Evolutionary conservation across 35 echinoderm and acorn worm genomes (phyloP).

Genomic region (Diadema setosum): DNA sequence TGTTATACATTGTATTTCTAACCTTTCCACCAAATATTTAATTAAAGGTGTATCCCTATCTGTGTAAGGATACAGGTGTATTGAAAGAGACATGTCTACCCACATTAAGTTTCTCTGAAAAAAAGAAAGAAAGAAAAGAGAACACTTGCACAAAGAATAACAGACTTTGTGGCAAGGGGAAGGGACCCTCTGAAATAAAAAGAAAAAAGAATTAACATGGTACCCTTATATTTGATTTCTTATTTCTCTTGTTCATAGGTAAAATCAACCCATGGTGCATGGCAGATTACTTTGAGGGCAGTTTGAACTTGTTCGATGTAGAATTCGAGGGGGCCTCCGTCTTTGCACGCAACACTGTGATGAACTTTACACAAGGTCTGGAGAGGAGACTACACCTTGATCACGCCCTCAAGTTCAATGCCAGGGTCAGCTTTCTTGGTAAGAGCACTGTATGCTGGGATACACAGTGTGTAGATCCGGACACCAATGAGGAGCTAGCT

Average conservation of each 20-base stretch:
- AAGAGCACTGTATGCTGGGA: not conserved
- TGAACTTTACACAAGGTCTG: not conserved
- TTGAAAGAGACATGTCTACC: no score
- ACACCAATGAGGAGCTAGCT: not conserved
- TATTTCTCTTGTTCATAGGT: not conserved
- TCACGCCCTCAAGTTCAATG: not conserved
- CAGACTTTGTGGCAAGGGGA: not conserved
- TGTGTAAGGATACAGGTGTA: no score
- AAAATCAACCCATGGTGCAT: constrained; percentile 5
- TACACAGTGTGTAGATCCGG: not conserved
- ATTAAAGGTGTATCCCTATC: no score
- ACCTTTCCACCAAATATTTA: no score
- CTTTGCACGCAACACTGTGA: not conserved
- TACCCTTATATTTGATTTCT: not conserved
- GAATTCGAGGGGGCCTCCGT: not conserved
- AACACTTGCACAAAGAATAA: no score
- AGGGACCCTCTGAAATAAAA: not conserved
- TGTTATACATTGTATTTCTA: no score
- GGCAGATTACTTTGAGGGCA: not conserved
- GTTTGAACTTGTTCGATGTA: not conserved
- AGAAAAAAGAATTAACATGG: not conserved
- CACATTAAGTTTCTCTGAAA: no score
- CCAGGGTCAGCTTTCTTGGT: not conserved
- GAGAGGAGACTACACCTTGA: not conserved
- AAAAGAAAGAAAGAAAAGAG: no score